Conservation (phyloP, 2,113 vertebrate genomes). For the Istiophorus platypterus region DNA sequence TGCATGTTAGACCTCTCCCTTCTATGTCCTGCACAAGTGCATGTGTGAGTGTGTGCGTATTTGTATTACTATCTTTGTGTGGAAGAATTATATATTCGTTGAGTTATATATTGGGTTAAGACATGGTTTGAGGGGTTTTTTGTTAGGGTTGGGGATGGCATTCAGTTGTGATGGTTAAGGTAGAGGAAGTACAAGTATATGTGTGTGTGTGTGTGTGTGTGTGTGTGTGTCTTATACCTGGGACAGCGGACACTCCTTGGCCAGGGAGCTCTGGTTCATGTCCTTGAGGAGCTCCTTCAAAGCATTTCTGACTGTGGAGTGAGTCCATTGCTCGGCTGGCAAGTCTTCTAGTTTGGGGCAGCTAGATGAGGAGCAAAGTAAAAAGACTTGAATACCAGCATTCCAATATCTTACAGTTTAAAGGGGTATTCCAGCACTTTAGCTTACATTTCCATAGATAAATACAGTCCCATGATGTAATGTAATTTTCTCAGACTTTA, state of each 20-base stretch:
- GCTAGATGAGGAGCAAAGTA: conserved; percentile 75
- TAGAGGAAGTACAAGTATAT: too few species aligned
- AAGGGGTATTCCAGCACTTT: neutral
- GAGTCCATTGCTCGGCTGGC: conserved; percentile 96
- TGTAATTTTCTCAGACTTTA: neutral
- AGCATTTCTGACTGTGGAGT: conserved; percentile 96
- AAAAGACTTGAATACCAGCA: neutral
- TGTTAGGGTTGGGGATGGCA: too few species aligned
- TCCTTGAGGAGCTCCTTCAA: conserved; percentile 98
- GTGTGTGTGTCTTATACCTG: conserved; percentile 85
- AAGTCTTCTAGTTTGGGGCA: conserved; percentile 96
- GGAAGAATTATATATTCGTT: neutral
- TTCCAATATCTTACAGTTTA: conserved; percentile 6
- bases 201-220: neutral
- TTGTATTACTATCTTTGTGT: neutral
- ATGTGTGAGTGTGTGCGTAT: conserved; percentile 13
- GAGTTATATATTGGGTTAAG: too few species aligned
- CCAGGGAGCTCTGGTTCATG: conserved; percentile 98
- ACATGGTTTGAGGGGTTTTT: too few species aligned
- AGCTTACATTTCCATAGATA: neutral
- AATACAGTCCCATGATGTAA: neutral
- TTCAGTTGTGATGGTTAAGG: too few species aligned
- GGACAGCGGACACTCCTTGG: conserved; percentile 97
- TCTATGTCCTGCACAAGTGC: conserved; percentile 2
- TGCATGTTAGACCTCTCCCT: conserved; percentile 27